Conservation (phyloP, 2,797 vertebrate species). For the Macropus fuliginosus region DNA sequence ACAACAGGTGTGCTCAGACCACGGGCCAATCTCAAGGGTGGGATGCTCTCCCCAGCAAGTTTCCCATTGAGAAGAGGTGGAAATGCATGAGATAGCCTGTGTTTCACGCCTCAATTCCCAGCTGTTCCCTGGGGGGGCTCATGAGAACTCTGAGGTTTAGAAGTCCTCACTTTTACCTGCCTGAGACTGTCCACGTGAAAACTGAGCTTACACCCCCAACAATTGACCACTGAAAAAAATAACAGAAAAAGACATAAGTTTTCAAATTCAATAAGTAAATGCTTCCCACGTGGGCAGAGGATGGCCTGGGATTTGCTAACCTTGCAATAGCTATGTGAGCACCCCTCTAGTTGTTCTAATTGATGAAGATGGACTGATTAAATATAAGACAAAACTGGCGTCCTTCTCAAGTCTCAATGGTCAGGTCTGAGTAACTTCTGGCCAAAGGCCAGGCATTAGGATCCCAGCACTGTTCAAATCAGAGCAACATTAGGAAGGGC, state of each 20-base stretch:
- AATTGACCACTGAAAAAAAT: not conserved
- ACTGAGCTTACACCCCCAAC: too few species aligned
- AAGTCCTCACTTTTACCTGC: too few species aligned
- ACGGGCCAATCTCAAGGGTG: too few species aligned
- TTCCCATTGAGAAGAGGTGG: too few species aligned
- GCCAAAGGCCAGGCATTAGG: not conserved
- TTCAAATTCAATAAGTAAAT: not conserved
- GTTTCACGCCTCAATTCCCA: too few species aligned
- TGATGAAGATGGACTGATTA: not conserved
- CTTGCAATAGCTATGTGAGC: not conserved
- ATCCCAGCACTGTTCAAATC: not conserved
- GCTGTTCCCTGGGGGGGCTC: too few species aligned
- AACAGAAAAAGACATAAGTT: not conserved
- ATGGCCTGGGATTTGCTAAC: not conserved
- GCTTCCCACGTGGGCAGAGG: not conserved
- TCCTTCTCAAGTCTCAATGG: not conserved
- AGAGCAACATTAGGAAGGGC: not conserved
- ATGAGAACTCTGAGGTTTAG: too few species aligned
- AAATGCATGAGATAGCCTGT: too few species aligned
- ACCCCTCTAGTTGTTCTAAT: not conserved
- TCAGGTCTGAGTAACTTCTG: not conserved
- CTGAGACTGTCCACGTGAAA: too few species aligned
- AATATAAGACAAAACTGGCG: not conserved
- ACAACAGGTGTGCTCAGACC: too few species aligned
- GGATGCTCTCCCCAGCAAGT: too few species aligned